Percentiles rank a stretch among this genome's conserved stretches.
Conservation (phyloP, 2,113 vertebrate species). For the Patagioenas fasciata region DNA sequence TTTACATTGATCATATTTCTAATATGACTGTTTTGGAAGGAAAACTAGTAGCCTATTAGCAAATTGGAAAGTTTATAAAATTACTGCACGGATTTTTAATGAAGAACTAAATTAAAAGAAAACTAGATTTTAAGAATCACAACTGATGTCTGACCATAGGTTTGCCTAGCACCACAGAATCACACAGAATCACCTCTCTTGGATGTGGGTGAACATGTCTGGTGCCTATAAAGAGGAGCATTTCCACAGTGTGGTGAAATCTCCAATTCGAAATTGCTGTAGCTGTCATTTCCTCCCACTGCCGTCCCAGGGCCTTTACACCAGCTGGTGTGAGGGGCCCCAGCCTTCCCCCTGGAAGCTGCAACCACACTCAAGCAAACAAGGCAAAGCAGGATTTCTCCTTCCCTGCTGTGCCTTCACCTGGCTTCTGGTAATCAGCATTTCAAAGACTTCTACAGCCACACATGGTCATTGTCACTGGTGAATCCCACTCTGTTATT, state of each 20-base stretch:
- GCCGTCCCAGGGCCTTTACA: background rate
- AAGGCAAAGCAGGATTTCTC: background rate
- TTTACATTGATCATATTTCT: background rate
- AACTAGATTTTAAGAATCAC: background rate
- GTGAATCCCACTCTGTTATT: background rate
- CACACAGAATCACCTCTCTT: too few relatives aligned
- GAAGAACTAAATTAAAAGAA: background rate
- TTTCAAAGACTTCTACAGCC: background rate
- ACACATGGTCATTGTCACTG: background rate
- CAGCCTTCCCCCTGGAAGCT: background rate
- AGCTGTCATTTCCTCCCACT: background rate
- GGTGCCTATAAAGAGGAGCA: background rate
- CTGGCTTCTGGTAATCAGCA: background rate
- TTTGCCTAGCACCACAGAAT: background rate
- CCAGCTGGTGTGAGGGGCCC: background rate
- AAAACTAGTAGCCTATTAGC: background rate
- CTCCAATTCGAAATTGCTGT: fast-evolving
- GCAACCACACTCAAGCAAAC: fast-evolving
- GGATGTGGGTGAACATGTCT: background rate
- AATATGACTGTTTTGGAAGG: background rate
- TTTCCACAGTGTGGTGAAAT: background rate
- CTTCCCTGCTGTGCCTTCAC: background rate
- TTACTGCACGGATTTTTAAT: background rate
- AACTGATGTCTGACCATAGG: background rate
- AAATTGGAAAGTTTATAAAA: background rate